These are phyloP conservation scores for Montifringilla adamsi DNA, from an alignment of 2,113 vertebrate species.

Conservation along the genomic window DNA sequence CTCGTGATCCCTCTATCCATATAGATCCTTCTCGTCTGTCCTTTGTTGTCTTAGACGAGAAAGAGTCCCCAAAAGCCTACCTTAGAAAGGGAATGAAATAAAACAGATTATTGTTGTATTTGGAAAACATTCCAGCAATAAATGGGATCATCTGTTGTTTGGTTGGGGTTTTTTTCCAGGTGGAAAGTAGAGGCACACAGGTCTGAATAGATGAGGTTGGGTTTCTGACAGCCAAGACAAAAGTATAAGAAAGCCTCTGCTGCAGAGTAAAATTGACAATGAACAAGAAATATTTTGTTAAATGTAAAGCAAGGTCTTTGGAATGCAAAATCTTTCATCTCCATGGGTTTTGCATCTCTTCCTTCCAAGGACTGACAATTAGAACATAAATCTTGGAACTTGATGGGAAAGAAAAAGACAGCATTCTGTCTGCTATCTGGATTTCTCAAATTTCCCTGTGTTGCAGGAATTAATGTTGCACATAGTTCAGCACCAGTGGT, in stretches of 20 bases:
- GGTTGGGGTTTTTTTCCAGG: background rate
- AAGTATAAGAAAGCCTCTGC: background rate
- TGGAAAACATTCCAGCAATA: background rate
- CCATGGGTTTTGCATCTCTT: background rate
- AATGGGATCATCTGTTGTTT: background rate
- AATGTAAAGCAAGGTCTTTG: background rate
- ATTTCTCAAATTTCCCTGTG: background rate
- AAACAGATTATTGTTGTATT: background rate
- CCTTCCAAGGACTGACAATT: background rate
- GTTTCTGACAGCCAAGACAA: background rate
- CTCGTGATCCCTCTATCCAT: rapidly evolving
- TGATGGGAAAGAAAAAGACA: background rate
- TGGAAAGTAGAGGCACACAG: background rate
- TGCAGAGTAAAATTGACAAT: background rate
- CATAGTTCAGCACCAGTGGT: background rate
- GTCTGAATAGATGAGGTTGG: background rate
- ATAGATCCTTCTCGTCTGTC: background rate
- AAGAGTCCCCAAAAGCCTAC: background rate
- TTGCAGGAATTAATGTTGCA: background rate
- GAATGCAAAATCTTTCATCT: background rate
- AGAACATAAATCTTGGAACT: background rate
- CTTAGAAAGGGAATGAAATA: background rate
- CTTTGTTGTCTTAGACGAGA: background rate
- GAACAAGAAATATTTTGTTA: background rate
- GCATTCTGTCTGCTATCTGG: background rate